Evolutionary conservation across 2,113 vertebrate species (phyloP).

Genomic region (Loxodonta africana): DNA sequence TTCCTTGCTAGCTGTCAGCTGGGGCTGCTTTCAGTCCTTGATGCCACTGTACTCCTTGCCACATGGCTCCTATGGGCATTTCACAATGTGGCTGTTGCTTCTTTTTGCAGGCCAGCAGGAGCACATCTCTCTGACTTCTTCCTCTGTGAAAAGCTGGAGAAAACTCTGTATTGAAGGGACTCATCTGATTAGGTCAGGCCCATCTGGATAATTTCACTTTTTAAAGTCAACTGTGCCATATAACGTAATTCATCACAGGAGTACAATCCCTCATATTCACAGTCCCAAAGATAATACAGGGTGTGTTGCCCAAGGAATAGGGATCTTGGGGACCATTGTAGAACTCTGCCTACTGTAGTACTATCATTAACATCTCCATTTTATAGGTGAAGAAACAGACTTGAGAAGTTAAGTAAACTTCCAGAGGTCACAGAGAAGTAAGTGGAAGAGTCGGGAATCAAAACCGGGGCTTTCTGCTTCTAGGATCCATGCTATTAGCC

Average conservation of each 20-base stretch:
- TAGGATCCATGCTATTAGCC: not conserved
- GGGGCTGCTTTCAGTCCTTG: not conserved
- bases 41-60: not conserved
- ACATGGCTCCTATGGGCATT: not conserved
- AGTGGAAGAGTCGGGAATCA: not conserved
- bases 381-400: not conserved
- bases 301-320: rapidly evolving
- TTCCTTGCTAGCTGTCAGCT: not conserved
- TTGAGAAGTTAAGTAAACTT: not conserved
- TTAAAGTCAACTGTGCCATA: not conserved
- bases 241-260: not conserved
- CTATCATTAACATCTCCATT: not conserved
- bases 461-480: not conserved
- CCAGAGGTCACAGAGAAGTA: not conserved
- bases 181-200: not conserved
- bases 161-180: not conserved
- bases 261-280: not conserved
- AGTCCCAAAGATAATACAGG: not conserved
- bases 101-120: not conserved
- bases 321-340: not conserved
- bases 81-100: not conserved
- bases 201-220: not conserved
- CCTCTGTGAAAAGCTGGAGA: not conserved
- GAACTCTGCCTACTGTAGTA: not conserved
- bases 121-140: not conserved